Evolutionary conservation across 2,888 invertebrate genomes (phyloP), one percentile per base, ranked within the genome.

Genomic region (Caradrina kadenii): DNA sequence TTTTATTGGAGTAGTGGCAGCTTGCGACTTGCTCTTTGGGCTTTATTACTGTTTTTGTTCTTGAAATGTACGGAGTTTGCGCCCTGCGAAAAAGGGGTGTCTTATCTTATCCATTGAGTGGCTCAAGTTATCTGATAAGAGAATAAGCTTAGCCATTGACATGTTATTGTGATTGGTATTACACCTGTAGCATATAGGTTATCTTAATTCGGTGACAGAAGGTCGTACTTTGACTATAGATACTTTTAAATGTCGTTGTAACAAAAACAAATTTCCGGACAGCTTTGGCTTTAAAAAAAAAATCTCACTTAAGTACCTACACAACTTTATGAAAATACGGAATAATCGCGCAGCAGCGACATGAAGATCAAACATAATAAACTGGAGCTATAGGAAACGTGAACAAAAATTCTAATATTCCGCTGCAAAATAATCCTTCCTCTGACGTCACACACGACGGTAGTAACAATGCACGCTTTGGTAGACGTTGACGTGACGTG

Each of bases 1-100:
- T 84, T 83, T 79, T 80, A 80, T 77, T 84, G 59, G 64, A 73
- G 42, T 72, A 54, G 78, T 74, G 53, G 63, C 80, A 79, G 76
- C 80, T 80, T 63, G 77, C 48, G 63, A 66, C 76, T 69, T 48
- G 66, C 65, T 63, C 31, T 63, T 19, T 52, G 26, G 55, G 35
- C 19, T 63, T 69, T 79, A 79, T 79, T 60, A 65, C 62, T 62
- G 59, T 63, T 76, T 78, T 68, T 55, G 59, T 78, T 73, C 73
- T 63, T 67, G 21, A 73, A 78, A 66, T 67, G 13, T 58, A 31
- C 11, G 45, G 62, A 62, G 52, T 49, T 73, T 45, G 61, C 62
- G 52, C 35, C 11, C 19, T 39, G 45, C 17, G 13, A 50, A 22
- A 35, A 35, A 1, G 8, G 31, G 21, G n/a, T 42, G 19, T 31